Evolutionary conservation across 2,888 invertebrate species (phyloP).

Genomic region (Morpho helenor): DNA sequence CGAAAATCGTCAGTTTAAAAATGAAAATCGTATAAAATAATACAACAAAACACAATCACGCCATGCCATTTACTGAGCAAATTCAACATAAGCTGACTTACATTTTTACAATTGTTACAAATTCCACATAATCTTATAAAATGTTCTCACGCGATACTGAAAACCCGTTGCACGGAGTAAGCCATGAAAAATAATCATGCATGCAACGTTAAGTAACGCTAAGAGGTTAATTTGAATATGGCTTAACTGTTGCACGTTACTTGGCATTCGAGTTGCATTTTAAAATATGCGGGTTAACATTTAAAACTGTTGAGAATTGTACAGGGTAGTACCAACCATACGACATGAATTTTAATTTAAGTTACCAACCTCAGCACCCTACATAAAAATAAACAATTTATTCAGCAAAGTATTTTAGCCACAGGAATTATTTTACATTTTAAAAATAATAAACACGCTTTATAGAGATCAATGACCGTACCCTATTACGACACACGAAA

Average conservation of each 20-base stretch:
- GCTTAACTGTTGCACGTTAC: conserved; percentile 20
- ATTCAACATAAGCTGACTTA: conserved; percentile 13
- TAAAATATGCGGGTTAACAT: conserved; percentile 12
- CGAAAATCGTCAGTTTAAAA: not conserved
- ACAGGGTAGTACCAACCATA: too few relatives aligned
- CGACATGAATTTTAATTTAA: too few relatives aligned
- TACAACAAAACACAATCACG: conserved; percentile 6
- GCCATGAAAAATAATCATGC: conserved; percentile 16
- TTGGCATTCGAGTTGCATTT: conserved; percentile 13
- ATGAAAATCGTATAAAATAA: conserved; percentile 3
- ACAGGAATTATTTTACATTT: too few relatives aligned
- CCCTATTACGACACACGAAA: too few relatives aligned
- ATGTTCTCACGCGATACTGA: conserved; percentile 25
- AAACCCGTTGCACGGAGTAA: conserved; percentile 11
- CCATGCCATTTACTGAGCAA: conserved; percentile 8
- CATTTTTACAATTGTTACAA: conserved; percentile 19
- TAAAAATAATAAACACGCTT: too few relatives aligned
- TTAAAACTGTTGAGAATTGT: not conserved
- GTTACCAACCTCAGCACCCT: too few relatives aligned
- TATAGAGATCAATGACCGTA: too few relatives aligned
- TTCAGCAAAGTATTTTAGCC: too few relatives aligned
- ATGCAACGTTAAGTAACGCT: conserved; percentile 20
- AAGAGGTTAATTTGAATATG: conserved; percentile 23
- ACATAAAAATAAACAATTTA: too few relatives aligned
- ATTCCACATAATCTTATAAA: conserved; percentile 23